Conservation (phyloP, 2,888 invertebrate genomes). For the Chorisops tibialis region DNA sequence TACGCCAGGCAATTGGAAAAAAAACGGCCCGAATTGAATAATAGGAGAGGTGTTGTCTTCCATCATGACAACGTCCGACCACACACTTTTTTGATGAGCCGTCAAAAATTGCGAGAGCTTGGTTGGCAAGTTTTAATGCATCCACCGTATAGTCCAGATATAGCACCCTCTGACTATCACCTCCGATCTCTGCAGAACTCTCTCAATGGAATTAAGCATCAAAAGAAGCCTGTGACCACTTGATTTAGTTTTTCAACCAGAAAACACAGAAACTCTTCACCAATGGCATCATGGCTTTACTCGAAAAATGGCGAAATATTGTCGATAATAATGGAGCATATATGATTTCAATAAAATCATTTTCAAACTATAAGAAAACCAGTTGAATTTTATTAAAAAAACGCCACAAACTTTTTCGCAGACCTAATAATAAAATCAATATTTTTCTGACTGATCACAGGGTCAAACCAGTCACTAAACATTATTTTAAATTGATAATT, state of each 20-base stretch:
- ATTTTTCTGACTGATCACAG: no score
- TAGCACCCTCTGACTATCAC: slow-evolving; percentile 10
- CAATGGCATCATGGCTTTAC: no score
- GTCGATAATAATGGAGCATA: no score
- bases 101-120: not conserved
- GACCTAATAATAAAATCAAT: no score
- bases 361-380: no score
- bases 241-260: slow-evolving; percentile 2
- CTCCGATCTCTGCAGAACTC: not conserved
- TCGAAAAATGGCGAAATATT: no score
- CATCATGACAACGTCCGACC: slow-evolving; percentile 1
- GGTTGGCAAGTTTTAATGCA: slow-evolving; percentile 7
- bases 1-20: not conserved
- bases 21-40: not conserved
- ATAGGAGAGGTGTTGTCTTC: slow-evolving; percentile 4
- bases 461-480: no score
- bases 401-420: no score
- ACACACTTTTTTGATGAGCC: slow-evolving; percentile 2
- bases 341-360: no score
- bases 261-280: no score
- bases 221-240: not conserved
- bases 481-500: no score
- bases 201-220: not conserved
- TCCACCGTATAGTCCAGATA: slow-evolving; percentile 8
- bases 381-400: no score